Percentiles rank a stretch among this genome's conserved stretches.
Evolutionary conservation across 2,797 vertebrate genomes (phyloP).

Genomic region (Enteromius afrohamiltoni): DNA sequence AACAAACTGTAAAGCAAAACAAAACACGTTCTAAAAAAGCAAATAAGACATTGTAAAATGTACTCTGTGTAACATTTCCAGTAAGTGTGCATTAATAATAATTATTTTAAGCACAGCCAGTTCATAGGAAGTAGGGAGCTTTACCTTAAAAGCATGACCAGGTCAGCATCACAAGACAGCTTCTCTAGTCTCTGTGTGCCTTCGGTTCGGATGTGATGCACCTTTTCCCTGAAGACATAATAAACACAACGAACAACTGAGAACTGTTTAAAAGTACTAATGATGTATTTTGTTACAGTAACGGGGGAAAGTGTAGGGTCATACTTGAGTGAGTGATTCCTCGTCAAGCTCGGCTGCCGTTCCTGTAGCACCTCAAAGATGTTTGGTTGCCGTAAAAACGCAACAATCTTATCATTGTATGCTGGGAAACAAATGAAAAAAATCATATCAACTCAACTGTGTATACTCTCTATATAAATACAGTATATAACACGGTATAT

Average conservation of each 20-base stretch:
- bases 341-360: slow-evolving; percentile 61
- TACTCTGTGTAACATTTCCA: neutral
- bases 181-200: slow-evolving; percentile 87
- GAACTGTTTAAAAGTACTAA: neutral
- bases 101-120: neutral
- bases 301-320: neutral
- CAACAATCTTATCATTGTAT: slow-evolving; percentile 69
- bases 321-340: slow-evolving; percentile 66
- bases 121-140: neutral
- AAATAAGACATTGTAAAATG: neutral
- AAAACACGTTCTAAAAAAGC: neutral
- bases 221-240: slow-evolving; percentile 83
- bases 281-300: neutral
- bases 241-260: slow-evolving; percentile 32
- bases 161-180: slow-evolving; percentile 88
- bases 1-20: slow-evolving; percentile 79
- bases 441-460: neutral
- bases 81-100: neutral
- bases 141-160: slow-evolving; percentile 88
- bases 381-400: slow-evolving; percentile 66
- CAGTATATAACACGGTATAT: neutral
- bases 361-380: slow-evolving; percentile 67
- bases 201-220: slow-evolving; percentile 89
- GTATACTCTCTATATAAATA: no score
- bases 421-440: slow-evolving; percentile 49